A percentile compares a stretch with the other conserved stretches of the same genome.
Conservation (phyloP, 2,113 vertebrate species). For the Parus major region DNA sequence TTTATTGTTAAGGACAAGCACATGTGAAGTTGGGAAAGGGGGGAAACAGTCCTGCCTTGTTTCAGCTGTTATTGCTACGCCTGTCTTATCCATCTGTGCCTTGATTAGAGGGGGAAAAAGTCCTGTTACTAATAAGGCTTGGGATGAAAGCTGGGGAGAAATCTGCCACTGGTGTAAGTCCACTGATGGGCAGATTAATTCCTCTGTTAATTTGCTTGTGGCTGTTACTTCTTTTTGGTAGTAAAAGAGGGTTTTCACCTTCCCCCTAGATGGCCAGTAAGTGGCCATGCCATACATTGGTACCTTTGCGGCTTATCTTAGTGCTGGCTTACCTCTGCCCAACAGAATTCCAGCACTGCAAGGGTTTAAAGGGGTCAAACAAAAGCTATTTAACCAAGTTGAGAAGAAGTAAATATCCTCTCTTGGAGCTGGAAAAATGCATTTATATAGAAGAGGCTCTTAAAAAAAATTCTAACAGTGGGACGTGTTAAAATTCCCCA, state of each 20-base stretch:
- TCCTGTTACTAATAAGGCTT: neutral
- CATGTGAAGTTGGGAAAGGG: neutral
- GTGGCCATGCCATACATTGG: fast-evolving
- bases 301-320: neutral
- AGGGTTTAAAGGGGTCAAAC: neutral
- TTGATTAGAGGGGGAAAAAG: neutral
- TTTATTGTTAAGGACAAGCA: neutral
- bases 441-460: neutral
- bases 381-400: neutral
- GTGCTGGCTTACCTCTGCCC: fast-evolving
- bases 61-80: neutral
- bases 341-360: neutral
- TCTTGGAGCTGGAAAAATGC: constrained; percentile 9
- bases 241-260: neutral
- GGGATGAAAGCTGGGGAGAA: neutral
- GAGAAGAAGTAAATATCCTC: neutral
- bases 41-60: neutral
- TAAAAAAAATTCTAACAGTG: constrained; percentile 21
- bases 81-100: neutral
- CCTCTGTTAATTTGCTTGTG: neutral
- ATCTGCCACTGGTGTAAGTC: neutral
- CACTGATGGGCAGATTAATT: neutral
- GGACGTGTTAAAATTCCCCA: constrained; percentile 42
- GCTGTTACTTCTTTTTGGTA: neutral
- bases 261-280: neutral